These are phyloP conservation scores for Archilochus colubris DNA, from an alignment of 2,113 vertebrate genomes.

Conservation along the genomic window DNA sequence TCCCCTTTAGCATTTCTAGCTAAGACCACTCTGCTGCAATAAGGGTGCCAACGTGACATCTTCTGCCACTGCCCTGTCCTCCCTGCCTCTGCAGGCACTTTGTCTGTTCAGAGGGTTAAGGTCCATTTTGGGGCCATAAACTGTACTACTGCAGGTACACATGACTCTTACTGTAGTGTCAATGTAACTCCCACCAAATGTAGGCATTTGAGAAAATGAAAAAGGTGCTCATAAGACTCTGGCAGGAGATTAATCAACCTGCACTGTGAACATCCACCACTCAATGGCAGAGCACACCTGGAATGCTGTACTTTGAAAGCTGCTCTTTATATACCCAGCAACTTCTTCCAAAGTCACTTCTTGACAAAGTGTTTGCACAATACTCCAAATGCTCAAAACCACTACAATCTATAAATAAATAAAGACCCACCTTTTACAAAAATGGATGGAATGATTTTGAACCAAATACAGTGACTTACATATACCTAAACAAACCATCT, in stretches of 20 bases:
- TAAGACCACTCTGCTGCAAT: background rate
- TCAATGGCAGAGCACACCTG: background rate
- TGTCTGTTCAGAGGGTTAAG: background rate
- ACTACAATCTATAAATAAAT: too few species aligned
- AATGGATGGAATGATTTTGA: background rate
- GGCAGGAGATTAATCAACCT: background rate
- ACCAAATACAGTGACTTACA: background rate
- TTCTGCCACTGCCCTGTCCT: background rate
- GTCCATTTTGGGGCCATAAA: background rate
- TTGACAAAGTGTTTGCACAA: background rate
- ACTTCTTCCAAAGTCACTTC: background rate
- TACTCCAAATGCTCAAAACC: background rate
- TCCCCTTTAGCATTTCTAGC: background rate
- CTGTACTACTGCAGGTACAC: background rate
- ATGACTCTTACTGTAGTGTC: accelerated
- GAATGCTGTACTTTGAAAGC: background rate
- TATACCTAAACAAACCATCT: background rate
- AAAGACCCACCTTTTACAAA: background rate
- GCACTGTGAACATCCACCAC: background rate
- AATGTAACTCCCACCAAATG: background rate
- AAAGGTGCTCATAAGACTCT: background rate
- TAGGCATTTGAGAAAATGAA: background rate
- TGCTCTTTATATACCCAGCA: background rate
- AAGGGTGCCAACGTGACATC: background rate
- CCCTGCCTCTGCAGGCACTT: background rate